phyloP scores from a whole-genome alignment of 2,113 vertebrate species.

The Anser brachyrhynchus region DNA sequence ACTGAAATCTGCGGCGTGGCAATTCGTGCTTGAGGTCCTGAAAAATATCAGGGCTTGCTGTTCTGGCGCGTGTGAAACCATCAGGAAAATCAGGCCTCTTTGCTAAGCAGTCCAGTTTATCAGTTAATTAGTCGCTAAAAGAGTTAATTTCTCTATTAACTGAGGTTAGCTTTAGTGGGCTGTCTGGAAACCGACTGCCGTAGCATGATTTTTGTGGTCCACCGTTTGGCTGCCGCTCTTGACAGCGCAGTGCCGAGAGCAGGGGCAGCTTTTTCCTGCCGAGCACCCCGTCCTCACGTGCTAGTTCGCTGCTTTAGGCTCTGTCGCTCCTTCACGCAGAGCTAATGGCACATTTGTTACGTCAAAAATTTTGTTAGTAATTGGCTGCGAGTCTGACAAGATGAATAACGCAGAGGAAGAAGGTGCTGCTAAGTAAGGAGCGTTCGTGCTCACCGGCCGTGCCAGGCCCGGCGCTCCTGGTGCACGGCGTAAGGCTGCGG shows the following conservation, averaged over 20 bases:
- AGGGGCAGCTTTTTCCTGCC: not conserved
- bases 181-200: not conserved
- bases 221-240: not conserved
- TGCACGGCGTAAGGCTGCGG: too few relatives aligned
- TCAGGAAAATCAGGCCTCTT: not conserved
- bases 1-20: not conserved
- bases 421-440: not conserved
- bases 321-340: too few relatives aligned
- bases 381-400: slow-evolving; percentile 9
- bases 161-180: not conserved
- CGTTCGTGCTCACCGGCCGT: accelerated
- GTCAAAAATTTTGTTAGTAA: slow-evolving; percentile 9
- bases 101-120: not conserved
- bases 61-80: not conserved
- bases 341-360: not conserved
- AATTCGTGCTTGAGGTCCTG: not conserved
- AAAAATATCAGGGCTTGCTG: not conserved
- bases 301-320: not conserved
- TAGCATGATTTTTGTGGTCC: not conserved
- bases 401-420: not conserved
- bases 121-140: not conserved
- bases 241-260: not conserved
- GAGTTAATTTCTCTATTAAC: not conserved
- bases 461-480: not conserved
- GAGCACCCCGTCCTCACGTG: accelerated